phyloP scores from a whole-genome alignment of 2,113 vertebrate species.

The Sebastes schlegelii region DNA sequence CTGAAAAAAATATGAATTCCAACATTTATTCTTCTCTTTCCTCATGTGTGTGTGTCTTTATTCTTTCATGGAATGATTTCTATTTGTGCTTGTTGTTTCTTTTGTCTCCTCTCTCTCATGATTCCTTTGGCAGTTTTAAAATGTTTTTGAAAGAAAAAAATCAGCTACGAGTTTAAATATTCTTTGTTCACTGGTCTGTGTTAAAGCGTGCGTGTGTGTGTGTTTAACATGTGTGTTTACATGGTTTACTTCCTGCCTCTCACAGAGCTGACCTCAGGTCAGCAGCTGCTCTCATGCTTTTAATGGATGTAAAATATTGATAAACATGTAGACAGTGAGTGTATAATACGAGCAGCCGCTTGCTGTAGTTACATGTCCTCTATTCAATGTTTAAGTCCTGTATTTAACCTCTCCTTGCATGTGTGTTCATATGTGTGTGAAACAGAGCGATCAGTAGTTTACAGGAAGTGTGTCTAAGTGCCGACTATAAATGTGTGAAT shows the following conservation, averaged over 20 bases:
- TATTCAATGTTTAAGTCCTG: neutral
- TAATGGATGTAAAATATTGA: constrained; percentile 72
- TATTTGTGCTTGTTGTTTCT: neutral
- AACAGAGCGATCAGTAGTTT: neutral
- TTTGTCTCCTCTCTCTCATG: neutral
- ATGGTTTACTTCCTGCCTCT: constrained; percentile 1
- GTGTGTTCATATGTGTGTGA: neutral
- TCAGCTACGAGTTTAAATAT: neutral
- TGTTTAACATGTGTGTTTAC: constrained; percentile 12
- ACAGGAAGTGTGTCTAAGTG: constrained; percentile 9
- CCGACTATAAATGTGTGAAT: neutral
- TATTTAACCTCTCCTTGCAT: neutral
- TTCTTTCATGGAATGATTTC: neutral
- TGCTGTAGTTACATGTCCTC: neutral
- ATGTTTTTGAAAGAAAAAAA: neutral
- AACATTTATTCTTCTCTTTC: too few species aligned
- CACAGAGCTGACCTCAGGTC: constrained; percentile 25
- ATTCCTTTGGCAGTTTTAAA: neutral
- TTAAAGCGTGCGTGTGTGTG: constrained; percentile 6
- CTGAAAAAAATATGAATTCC: too few species aligned
- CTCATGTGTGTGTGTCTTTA: neutral
- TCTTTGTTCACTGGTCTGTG: too few species aligned
- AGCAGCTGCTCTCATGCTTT: constrained; percentile 55
- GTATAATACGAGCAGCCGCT: neutral
- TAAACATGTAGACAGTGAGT: constrained; percentile 1